These are phyloP conservation scores for Scomber scombrus DNA, from an alignment of 2,113 vertebrate species.

Conservation along the genomic window DNA sequence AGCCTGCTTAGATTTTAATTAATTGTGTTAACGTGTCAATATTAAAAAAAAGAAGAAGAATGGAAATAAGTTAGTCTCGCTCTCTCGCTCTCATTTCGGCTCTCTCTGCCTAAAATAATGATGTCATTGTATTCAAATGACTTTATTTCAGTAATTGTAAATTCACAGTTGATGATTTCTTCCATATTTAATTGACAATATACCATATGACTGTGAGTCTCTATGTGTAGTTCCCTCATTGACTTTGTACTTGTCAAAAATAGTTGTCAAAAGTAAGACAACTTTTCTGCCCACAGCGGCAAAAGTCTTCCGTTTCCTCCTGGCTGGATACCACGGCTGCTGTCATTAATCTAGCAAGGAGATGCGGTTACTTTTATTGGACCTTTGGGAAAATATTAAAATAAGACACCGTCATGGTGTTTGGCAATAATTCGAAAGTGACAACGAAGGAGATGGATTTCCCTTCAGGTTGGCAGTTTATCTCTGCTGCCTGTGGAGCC, in stretches of 20 bases:
- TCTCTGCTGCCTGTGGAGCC: conserved; percentile 73
- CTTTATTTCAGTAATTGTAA: neutral
- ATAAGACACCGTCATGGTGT: conserved; percentile 70
- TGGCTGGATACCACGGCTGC: conserved; percentile 44
- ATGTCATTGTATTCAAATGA: conserved; percentile 12
- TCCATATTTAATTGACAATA: no score
- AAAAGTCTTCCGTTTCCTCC: conserved; percentile 50
- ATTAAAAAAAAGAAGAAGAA: conserved; percentile 59
- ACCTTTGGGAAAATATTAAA: conserved; percentile 80
- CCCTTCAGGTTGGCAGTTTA: conserved; percentile 78
- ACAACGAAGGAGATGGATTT: conserved; percentile 81
- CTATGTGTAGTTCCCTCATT: conserved; percentile 34
- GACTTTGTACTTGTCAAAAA: conserved; percentile 70
- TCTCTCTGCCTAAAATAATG: neutral
- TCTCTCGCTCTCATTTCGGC: neutral
- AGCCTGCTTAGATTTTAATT: conserved; percentile 82
- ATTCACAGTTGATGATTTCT: neutral
- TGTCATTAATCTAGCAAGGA: conserved; percentile 67
- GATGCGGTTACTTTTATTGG: conserved; percentile 70
- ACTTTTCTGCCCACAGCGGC: conserved; percentile 55
- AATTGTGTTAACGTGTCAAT: conserved; percentile 80
- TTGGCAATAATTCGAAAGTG: conserved; percentile 76
- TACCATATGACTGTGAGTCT: neutral
- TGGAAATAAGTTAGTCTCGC: neutral
- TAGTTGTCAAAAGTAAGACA: conserved; percentile 55